phyloP scores from a whole-genome alignment of 2,888 invertebrate genomes.

The Theristus sp. region DNA sequence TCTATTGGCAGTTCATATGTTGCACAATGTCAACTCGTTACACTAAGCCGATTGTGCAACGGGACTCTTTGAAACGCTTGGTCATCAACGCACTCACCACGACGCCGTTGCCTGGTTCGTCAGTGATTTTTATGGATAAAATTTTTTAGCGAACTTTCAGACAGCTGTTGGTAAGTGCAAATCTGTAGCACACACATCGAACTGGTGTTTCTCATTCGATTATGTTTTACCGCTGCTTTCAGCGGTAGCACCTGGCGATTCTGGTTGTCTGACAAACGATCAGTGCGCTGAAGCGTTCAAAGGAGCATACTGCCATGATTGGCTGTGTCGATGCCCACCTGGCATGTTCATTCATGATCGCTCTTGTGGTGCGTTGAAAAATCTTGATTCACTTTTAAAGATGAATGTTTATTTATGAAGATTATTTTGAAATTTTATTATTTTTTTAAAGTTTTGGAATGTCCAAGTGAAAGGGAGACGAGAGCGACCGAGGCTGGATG shows the following conservation, averaged over 20 bases:
- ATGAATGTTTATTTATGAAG: too few relatives aligned
- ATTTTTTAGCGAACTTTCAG: too few relatives aligned
- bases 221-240: neutral
- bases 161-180: too few relatives aligned
- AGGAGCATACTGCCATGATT: constrained; percentile 8
- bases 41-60: neutral
- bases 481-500: too few relatives aligned
- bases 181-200: too few relatives aligned
- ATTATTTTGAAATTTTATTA: too few relatives aligned
- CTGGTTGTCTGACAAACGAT: constrained; percentile 6
- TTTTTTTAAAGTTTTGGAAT: too few relatives aligned
- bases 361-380: neutral
- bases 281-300: constrained; percentile 5
- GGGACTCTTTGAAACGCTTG: neutral
- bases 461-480: too few relatives aligned
- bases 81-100: neutral
- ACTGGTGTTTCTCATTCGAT: too few relatives aligned
- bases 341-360: neutral
- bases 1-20: constrained; percentile 10
- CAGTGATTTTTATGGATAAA: too few relatives aligned
- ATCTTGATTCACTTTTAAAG: too few relatives aligned
- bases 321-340: constrained; percentile 10
- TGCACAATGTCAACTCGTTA: neutral
- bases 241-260: constrained; percentile 9
- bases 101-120: too few relatives aligned